A percentile compares a stretch with the other conserved stretches of the same genome.
Conservation (phyloP, 2,888 invertebrate genomes). For the Melipona bicolor region DNA sequence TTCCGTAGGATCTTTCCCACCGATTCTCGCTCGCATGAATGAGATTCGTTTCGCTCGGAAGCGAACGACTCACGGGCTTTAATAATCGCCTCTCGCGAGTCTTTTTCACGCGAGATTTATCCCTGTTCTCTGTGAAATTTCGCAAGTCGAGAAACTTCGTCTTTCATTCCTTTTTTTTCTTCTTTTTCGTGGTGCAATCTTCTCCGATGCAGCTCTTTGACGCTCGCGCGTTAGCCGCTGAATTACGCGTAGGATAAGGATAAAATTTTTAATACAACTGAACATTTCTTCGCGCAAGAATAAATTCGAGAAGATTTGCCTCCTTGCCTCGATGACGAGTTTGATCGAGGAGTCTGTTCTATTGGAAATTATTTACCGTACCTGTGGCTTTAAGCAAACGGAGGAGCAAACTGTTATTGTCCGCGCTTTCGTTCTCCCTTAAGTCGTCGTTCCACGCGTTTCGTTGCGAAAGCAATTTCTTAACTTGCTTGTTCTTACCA, state of each 20-base stretch:
- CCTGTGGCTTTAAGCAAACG: background rate
- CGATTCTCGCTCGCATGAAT: conserved; percentile 21
- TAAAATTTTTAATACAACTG: background rate
- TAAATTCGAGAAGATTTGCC: background rate
- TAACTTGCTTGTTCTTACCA: background rate
- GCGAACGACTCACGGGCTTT: background rate
- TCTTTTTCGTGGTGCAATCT: background rate
- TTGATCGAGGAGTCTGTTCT: background rate
- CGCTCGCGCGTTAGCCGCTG: background rate
- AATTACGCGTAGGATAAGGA: background rate
- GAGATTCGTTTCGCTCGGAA: conserved; percentile 21
- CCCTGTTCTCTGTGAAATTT: background rate
- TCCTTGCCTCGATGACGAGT: background rate
- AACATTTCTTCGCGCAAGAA: background rate
- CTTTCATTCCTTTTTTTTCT: too few species aligned
- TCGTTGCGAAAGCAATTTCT: background rate
- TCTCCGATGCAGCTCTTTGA: background rate
- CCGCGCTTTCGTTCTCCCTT: background rate
- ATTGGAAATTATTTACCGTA: background rate
- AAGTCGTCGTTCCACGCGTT: background rate
- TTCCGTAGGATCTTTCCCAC: conserved; percentile 7
- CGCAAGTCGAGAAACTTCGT: background rate
- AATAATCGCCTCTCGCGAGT: conserved; percentile 2
- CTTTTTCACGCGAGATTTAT: conserved; percentile 1
- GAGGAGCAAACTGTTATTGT: background rate